A percentile compares a stretch with the other conserved stretches of the same genome.
phyloP scores from a whole-genome alignment of 2,797 vertebrate species.

The Cheirogaleus major region DNA sequence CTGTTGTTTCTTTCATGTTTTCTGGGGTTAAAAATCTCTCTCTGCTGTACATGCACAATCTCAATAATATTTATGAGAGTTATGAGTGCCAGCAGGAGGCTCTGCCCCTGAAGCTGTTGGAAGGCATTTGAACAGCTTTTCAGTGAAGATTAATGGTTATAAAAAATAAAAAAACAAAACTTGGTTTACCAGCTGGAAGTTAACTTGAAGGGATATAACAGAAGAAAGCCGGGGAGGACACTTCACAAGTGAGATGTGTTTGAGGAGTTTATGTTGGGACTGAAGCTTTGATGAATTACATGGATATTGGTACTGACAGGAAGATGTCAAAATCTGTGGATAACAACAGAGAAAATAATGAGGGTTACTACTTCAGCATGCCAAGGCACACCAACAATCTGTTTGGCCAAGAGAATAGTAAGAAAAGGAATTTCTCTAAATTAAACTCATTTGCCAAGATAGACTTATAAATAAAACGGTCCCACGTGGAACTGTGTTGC shows the following conservation, averaged over 20 bases:
- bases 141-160: constrained; percentile 74
- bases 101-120: constrained; percentile 68
- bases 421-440: constrained; percentile 33
- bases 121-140: constrained; percentile 74
- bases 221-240: constrained; percentile 21
- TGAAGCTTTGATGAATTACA: constrained; percentile 72
- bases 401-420: constrained; percentile 46
- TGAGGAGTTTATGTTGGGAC: constrained; percentile 28
- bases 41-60: constrained; percentile 48
- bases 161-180: constrained; percentile 12
- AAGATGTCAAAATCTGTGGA: constrained; percentile 61
- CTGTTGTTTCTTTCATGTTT: constrained; percentile 58
- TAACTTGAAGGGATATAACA: constrained; percentile 58
- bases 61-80: constrained; percentile 70
- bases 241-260: constrained; percentile 17
- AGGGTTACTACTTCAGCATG: constrained; percentile 50
- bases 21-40: constrained; percentile 53
- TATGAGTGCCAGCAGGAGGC: constrained; percentile 50
- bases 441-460: constrained; percentile 53
- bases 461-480: constrained; percentile 17
- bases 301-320: constrained; percentile 60
- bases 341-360: constrained; percentile 64
- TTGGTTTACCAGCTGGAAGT: constrained; percentile 68
- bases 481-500: not conserved
- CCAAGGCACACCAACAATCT: constrained; percentile 27